phyloP scores from a whole-genome alignment of 2,797 vertebrate genomes.

The Ptychadena robeensis region DNA sequence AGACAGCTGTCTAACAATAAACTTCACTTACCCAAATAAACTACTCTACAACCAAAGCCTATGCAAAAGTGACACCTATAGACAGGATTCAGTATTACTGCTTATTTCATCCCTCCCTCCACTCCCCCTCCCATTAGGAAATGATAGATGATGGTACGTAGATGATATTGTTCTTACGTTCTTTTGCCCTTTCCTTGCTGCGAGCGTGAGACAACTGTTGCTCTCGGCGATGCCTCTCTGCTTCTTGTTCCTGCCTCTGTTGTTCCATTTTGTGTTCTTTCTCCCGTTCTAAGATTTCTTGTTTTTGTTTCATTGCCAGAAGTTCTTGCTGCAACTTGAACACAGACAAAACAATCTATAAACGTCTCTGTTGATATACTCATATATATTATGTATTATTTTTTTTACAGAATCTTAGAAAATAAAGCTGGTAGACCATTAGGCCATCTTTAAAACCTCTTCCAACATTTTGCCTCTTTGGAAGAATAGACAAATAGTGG shows the following conservation, averaged over 20 bases:
- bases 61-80: constrained; percentile 21
- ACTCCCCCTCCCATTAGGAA: too few relatives aligned
- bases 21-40: too few relatives aligned
- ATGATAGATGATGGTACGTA: neutral
- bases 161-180: constrained; percentile 83
- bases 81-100: neutral
- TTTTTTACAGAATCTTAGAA: too few relatives aligned
- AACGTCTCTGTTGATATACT: neutral
- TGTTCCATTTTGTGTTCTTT: constrained; percentile 96
- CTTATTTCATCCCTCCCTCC: neutral
- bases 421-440: too few relatives aligned
- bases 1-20: too few relatives aligned
- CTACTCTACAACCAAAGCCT: neutral
- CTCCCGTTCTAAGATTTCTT: constrained; percentile 96
- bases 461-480: too few relatives aligned
- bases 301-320: constrained; percentile 95
- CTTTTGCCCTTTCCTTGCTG: constrained; percentile 92
- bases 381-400: too few relatives aligned
- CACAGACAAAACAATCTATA: constrained; percentile 69
- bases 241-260: constrained; percentile 94
- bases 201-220: constrained; percentile 88
- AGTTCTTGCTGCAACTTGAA: constrained; percentile 97
- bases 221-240: constrained; percentile 91
- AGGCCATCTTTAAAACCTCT: too few relatives aligned
- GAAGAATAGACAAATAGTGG: too few relatives aligned